These are phyloP conservation scores for Diadegma fenestrale DNA, from an alignment of 2,888 invertebrate species.

Conservation along the genomic window DNA sequence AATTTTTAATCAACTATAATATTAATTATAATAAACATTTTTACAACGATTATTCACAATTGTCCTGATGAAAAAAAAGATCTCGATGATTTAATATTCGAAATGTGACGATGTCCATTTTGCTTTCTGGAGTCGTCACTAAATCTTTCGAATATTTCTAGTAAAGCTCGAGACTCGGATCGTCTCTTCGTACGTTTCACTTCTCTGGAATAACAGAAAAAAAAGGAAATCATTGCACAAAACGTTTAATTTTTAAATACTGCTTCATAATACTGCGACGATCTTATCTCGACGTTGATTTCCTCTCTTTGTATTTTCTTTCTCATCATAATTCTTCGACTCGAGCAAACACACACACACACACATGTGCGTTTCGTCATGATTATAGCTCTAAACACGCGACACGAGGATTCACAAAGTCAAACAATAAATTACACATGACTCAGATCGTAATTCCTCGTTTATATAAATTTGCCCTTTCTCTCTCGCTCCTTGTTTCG, in stretches of 20 bases:
- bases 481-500: conserved; percentile 9
- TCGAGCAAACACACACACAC: conserved; percentile 35
- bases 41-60: conserved; percentile 37
- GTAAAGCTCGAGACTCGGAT: conserved; percentile 17
- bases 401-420: conserved; percentile 67
- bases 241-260: conserved; percentile 64
- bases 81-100: conserved; percentile 19
- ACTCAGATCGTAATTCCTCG: conserved; percentile 74
- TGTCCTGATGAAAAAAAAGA: conserved; percentile 17
- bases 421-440: conserved; percentile 78
- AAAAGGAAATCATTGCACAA: conserved; percentile 55
- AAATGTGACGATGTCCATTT: not conserved
- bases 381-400: conserved; percentile 41
- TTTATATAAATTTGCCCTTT: conserved; percentile 74
- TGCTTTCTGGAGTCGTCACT: not conserved
- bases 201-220: conserved; percentile 31
- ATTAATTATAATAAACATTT: conserved; percentile 15
- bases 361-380: conserved; percentile 19
- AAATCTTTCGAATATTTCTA: not conserved
- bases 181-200: conserved; percentile 20
- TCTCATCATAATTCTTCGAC: conserved; percentile 35
- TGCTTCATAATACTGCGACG: conserved; percentile 69
- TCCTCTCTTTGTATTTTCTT: conserved; percentile 54
- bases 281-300: conserved; percentile 67
- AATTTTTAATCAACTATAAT: conserved; percentile 17